Evolutionary conservation across 1,140 invertebrate species (phyloP).

Genomic region (Proctacanthus coquilletti): DNA sequence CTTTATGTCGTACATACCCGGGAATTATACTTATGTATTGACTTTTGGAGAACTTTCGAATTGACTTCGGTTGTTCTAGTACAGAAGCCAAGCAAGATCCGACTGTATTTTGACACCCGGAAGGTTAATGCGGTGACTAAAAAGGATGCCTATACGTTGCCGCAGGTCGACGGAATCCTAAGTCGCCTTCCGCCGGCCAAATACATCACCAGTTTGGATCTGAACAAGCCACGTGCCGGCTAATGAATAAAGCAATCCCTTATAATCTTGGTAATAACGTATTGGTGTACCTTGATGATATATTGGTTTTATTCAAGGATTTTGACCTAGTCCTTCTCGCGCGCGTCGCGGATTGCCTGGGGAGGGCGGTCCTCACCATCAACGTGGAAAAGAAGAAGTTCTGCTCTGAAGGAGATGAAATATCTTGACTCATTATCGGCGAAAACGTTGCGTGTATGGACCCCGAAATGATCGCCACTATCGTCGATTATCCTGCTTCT

Average conservation of each 20-base stretch:
- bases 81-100: constrained; percentile 2
- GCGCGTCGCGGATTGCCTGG: constrained; percentile 21
- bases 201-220: constrained; percentile 25
- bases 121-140: constrained; percentile 19
- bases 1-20: constrained; percentile 1
- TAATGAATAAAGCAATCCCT: constrained; percentile 11
- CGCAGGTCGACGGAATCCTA: constrained; percentile 30
- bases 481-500: constrained; percentile 19
- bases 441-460: constrained; percentile 18
- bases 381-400: constrained; percentile 25
- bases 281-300: constrained; percentile 31
- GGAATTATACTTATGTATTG: constrained; percentile 2
- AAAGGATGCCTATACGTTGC: constrained; percentile 28
- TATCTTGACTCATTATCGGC: constrained; percentile 13
- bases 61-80: constrained; percentile 4
- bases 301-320: constrained; percentile 23
- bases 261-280: constrained; percentile 10
- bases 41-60: constrained; percentile 8
- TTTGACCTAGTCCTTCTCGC: constrained; percentile 22
- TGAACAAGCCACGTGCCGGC: constrained; percentile 8
- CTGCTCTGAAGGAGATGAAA: constrained; percentile 14
- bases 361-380: constrained; percentile 28
- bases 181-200: constrained; percentile 13
- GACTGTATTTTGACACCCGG: constrained; percentile 26
- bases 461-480: constrained; percentile 23